Percentiles rank a stretch among this genome's conserved stretches.
Evolutionary conservation across 2,113 vertebrate genomes (phyloP).

Genomic region (Oncorhynchus clarkii): DNA sequence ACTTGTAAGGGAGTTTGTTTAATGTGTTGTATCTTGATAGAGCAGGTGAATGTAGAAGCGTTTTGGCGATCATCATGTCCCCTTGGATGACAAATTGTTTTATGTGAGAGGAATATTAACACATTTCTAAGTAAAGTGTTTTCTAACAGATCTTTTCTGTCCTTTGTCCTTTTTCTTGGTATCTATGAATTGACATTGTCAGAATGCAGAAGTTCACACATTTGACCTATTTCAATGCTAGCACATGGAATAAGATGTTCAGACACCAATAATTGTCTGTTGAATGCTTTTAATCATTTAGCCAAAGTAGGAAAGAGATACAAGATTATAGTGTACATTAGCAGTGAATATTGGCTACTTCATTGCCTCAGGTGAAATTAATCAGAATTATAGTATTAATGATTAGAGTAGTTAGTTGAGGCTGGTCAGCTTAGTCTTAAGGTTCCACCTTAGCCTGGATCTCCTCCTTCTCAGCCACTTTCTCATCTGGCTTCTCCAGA

Average conservation of each 20-base stretch:
- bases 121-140: slow-evolving; percentile 73
- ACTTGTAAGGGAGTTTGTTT: slow-evolving; percentile 22
- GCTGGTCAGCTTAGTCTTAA: slow-evolving; percentile 11
- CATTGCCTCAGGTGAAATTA: no score
- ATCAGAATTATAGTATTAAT: not conserved
- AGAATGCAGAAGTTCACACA: no score
- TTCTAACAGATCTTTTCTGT: slow-evolving; percentile 48
- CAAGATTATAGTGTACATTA: not conserved
- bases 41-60: slow-evolving; percentile 58
- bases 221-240: no score
- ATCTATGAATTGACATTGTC: no score
- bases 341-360: no score
- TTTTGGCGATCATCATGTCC: slow-evolving; percentile 33
- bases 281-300: slow-evolving; percentile 60
- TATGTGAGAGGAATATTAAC: slow-evolving; percentile 57
- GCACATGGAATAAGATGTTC: no score
- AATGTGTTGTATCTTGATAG: slow-evolving; percentile 55
- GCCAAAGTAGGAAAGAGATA: slow-evolving; percentile 7
- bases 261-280: slow-evolving; percentile 37
- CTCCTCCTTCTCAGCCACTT: slow-evolving; percentile 28
- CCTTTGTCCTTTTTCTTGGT: not conserved
- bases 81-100: slow-evolving; percentile 55
- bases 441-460: slow-evolving; percentile 14
- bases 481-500: slow-evolving; percentile 17
- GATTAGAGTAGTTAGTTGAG: slow-evolving; percentile 3